Base-by-base conservation (phyloP, 2,888 invertebrate species). In the Drosophila differens region DNA sequence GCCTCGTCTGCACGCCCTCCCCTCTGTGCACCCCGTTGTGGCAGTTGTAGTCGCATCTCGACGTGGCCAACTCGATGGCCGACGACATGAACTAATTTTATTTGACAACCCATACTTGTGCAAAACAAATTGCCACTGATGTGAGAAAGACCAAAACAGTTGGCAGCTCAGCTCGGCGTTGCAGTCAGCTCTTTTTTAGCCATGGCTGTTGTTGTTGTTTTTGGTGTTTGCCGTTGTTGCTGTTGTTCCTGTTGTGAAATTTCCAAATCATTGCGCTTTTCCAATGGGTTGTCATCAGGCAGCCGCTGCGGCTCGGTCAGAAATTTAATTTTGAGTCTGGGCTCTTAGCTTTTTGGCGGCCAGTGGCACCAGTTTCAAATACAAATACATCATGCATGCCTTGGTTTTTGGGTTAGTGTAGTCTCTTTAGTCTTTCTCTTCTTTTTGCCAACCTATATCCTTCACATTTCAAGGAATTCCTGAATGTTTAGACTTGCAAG, bases 91-190 rank as follows among this genome's bases (percentile, higher is more conserved):
- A 91, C 92, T 91, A 91, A 91, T 91, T 92, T 92, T 92, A 91
- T 91, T 91, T 91, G 91, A 91, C 91, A 91, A 91, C 91, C 90
- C 91, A 90, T 91, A 92, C 89, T 91, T 91, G 92, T 91, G 92
- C 91, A 91, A 91, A 92, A 85, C 92, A 91, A 91, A 91, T 91
- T 91, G 91, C 92, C 91, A 91, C 91, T 91, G 91, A 91, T 92
- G 91, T 91, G 91, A 90, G 92, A 92, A 92, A 85, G 90, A 86
- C 85, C 86, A 84, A 89, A 86, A 91, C 82, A 83, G 82, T 71
- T 79, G 77, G 70, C 89, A 91, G 82, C 81, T 79, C 25, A 16
- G 25, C 73, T 70, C 66, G 51, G 64, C 59, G 70, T 35, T 66
- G 80, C 65, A 66, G 47, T 68, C 77, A 75, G 55, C 51, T 73